These are phyloP conservation scores for Ferdinandea cuprea DNA, from an alignment of 2,888 invertebrate species.

Conservation along the genomic window DNA sequence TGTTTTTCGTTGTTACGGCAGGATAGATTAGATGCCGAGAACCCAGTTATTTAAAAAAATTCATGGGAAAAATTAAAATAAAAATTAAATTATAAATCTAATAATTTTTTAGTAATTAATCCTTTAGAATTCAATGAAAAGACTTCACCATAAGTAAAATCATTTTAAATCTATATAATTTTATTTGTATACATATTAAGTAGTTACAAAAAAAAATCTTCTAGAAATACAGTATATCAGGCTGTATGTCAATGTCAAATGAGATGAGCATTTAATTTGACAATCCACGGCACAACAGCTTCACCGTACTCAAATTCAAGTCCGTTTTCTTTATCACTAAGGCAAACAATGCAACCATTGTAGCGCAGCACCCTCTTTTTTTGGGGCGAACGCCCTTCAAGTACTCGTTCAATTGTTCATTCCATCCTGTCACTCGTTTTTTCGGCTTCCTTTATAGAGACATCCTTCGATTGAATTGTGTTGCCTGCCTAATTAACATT, in stretches of 20 bases:
- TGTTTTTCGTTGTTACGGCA: too few species aligned
- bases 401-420: neutral
- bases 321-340: slow-evolving; percentile 10
- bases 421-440: neutral
- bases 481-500: slow-evolving; percentile 47
- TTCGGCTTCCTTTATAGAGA: slow-evolving; percentile 4
- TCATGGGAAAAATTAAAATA: too few species aligned
- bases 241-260: slow-evolving; percentile 35
- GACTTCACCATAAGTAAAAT: too few species aligned
- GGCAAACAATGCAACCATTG: slow-evolving; percentile 18
- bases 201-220: too few species aligned
- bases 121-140: too few species aligned
- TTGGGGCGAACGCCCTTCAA: neutral
- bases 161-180: too few species aligned
- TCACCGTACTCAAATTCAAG: slow-evolving; percentile 4
- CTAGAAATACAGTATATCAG: neutral
- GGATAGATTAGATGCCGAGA: too few species aligned
- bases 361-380: neutral
- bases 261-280: slow-evolving; percentile 54
- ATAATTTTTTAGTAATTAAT: too few species aligned
- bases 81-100: too few species aligned
- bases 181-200: too few species aligned
- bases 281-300: neutral
- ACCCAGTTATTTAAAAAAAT: too few species aligned
- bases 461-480: slow-evolving; percentile 19